Evolutionary conservation across 1,140 invertebrate species (phyloP).

Genomic region (Danaus melanippus): DNA sequence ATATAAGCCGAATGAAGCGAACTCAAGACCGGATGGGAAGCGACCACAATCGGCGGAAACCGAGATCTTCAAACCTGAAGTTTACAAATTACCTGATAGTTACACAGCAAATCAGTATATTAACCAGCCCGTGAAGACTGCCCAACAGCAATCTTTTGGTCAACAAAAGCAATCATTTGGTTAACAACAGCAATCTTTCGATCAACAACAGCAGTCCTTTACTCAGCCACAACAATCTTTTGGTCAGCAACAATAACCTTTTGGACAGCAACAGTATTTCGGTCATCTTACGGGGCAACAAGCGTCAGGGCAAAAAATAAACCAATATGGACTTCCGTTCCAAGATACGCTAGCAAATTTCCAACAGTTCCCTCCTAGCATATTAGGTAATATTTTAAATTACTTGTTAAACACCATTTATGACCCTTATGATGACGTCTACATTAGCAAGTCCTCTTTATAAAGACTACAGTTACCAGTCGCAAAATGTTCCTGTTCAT

Average conservation of each 20-base stretch:
- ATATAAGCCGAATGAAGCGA: conserved; percentile 50
- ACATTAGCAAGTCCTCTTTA: conserved; percentile 36
- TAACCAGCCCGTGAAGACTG: conserved; percentile 52
- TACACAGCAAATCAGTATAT: conserved; percentile 39
- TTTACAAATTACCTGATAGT: conserved; percentile 51
- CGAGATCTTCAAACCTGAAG: conserved; percentile 57
- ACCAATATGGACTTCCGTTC: conserved; percentile 35
- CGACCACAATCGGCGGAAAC: conserved; percentile 35
- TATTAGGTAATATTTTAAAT: conserved; percentile 47
- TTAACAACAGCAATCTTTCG: no score
- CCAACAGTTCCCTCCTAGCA: conserved; percentile 45
- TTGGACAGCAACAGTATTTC: no score
- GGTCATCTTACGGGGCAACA: no score
- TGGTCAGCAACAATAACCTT: no score
- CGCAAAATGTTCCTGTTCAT: conserved; percentile 32
- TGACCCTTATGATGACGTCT: conserved; percentile 23
- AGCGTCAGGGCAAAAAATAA: conserved; percentile 1
- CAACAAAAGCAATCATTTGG: no score
- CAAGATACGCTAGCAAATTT: conserved; percentile 37
- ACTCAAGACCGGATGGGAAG: conserved; percentile 44
- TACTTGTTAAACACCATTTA: no score
- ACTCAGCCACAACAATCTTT: no score
- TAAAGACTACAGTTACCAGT: conserved; percentile 27
- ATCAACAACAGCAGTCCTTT: no score
- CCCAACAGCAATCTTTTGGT: conserved; percentile 35